These are phyloP conservation scores for Callipepla californica DNA, from an alignment of 2,113 vertebrate genomes.

Conservation along the genomic window DNA sequence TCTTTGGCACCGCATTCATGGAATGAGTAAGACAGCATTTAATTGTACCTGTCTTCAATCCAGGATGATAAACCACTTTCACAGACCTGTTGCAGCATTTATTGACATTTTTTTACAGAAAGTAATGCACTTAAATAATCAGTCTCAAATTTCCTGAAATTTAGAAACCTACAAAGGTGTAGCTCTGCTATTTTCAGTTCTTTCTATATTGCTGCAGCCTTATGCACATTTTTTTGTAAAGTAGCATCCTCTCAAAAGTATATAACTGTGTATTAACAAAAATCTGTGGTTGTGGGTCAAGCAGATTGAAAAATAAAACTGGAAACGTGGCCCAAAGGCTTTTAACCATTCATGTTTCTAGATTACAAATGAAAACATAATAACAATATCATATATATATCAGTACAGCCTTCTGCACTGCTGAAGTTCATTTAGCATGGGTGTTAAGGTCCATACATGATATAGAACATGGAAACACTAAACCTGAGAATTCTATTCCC, in stretches of 20 bases:
- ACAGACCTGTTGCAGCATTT: background rate
- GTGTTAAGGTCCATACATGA: background rate
- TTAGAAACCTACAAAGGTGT: background rate
- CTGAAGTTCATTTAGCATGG: background rate
- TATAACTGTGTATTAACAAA: background rate
- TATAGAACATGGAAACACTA: background rate
- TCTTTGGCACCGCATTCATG: background rate
- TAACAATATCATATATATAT: background rate
- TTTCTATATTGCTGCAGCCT: background rate
- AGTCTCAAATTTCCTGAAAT: background rate
- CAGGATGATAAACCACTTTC: background rate
- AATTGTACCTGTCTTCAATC: background rate
- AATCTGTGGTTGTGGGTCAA: background rate
- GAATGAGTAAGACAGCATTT: background rate
- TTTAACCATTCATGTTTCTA: background rate
- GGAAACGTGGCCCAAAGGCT: background rate
- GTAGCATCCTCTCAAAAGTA: background rate
- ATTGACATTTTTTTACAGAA: background rate
- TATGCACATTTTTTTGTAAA: background rate
- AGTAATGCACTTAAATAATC: background rate
- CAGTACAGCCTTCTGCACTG: background rate
- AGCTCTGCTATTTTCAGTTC: background rate
- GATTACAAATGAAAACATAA: background rate
- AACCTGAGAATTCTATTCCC: background rate
- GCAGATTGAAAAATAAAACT: background rate